These are phyloP conservation scores for Idaea dimidiata DNA, from an alignment of 2,888 invertebrate genomes.

Conservation along the genomic window DNA sequence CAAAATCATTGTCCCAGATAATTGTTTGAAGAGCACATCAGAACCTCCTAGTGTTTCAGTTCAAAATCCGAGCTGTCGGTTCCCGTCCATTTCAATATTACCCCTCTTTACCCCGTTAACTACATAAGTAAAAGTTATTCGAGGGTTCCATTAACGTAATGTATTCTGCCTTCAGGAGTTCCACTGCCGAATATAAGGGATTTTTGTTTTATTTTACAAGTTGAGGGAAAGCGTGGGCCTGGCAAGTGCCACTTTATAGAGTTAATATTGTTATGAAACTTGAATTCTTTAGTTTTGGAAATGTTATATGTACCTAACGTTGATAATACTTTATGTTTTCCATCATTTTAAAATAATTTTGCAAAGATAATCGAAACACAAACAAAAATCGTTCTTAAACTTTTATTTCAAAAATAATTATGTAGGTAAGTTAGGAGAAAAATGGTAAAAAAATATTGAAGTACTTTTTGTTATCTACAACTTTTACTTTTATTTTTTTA, in stretches of 20 bases:
- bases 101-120: not conserved
- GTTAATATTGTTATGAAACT: not conserved
- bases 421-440: too few species aligned
- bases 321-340: too few species aligned
- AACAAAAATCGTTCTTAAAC: too few species aligned
- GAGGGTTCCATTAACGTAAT: not conserved
- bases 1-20: too few species aligned
- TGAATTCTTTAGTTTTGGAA: not conserved
- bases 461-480: too few species aligned
- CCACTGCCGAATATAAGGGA: not conserved
- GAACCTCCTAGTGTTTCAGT: not conserved
- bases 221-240: not conserved
- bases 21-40: not conserved
- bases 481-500: too few species aligned
- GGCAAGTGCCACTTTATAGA: not conserved
- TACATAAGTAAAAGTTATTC: constrained; percentile 1
- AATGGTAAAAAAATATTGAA: too few species aligned
- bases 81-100: not conserved
- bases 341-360: too few species aligned
- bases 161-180: not conserved
- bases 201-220: not conserved
- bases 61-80: not conserved
- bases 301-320: not conserved
- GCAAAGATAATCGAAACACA: too few species aligned
- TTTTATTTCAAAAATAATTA: too few species aligned